phyloP scores from a whole-genome alignment of 2,797 vertebrate genomes.

The Lutjanus campechanus region DNA sequence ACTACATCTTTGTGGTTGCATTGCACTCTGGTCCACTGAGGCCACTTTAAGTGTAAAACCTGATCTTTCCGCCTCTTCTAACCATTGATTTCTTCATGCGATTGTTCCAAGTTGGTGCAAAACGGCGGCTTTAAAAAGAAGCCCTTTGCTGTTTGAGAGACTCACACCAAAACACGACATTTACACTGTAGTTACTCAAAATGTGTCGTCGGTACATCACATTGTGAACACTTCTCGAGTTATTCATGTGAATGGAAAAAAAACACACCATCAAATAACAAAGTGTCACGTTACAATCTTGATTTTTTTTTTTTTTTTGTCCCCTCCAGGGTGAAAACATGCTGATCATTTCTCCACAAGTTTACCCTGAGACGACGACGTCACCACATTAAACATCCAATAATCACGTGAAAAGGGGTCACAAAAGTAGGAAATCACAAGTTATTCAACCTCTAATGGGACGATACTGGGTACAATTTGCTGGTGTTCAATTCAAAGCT shows the following conservation, averaged over 20 bases:
- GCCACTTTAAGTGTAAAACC: slow-evolving; percentile 9
- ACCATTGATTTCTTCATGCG: not conserved
- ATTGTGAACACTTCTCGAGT: slow-evolving; percentile 7
- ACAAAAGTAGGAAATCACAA: slow-evolving; percentile 16
- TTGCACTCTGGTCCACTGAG: slow-evolving; percentile 36
- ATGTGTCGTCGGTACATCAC: not conserved
- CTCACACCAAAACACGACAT: slow-evolving; percentile 6
- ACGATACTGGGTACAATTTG: slow-evolving; percentile 22
- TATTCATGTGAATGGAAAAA: not conserved
- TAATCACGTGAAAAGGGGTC: slow-evolving; percentile 20
- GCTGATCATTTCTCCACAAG: slow-evolving; percentile 1
- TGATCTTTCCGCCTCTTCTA: not conserved
- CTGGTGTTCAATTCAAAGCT: slow-evolving; percentile 68
- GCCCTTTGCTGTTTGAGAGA: slow-evolving; percentile 9
- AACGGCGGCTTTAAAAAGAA: slow-evolving; percentile 8
- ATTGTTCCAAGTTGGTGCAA: slow-evolving; percentile 38
- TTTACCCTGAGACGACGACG: slow-evolving; percentile 64
- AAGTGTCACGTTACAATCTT: slow-evolving; percentile 20
- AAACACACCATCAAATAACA: slow-evolving; percentile 14
- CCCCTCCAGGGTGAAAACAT: slow-evolving; percentile 12
- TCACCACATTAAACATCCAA: slow-evolving; percentile 51
- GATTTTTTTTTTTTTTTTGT: not conserved
- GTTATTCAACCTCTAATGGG: not conserved
- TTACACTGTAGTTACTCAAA: not conserved
- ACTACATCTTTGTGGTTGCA: not conserved